Base-by-base conservation (phyloP, 2,113 vertebrate genomes). In the Silurus asotus region DNA sequence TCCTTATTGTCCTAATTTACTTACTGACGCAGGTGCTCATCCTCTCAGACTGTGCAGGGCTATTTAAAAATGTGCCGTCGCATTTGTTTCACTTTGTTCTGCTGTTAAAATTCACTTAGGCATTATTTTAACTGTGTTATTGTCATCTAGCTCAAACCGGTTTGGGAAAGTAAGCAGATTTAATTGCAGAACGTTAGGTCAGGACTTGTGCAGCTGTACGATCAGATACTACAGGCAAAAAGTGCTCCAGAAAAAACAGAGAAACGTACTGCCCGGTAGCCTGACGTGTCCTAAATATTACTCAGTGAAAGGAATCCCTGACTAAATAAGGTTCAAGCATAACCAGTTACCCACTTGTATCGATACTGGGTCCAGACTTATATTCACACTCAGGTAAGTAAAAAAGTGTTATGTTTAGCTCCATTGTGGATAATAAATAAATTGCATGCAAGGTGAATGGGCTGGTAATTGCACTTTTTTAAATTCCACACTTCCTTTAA, bases 11-110 rank as follows among this genome's bases (percentile, higher is more conserved):
- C 84, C 86, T 90, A 84, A 87, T 89, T 88, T 83, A 85, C 88
- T 88, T 81, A 76, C 86, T 65, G 80, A 85, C 65, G 74, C 88
- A 89, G 88, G 86, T 89, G 88, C 84, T 87, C 79, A 74, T 56
- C 86, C 51, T 19, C 77, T 89, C 86, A 85, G 86, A 81, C 58
- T 49, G 82, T 84, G 85, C 76, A 5, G 20, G 70, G 82, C 88
- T 89, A 89, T 89, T 87, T 89, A 81, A 85, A 89, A 89, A 83
- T 87, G 70, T 89, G 86, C 86, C 79, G 55, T 87, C 83, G 77
- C 86, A 87, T 87, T 89, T 89, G 79, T 87, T 89, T 87, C 83
- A 79, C 80, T 85, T 81, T 84, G 79, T 82, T 87, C 86, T 82
- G 88, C 82, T 75, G 87, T 82, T 81, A 82, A 87, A 85, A 65